These are phyloP conservation scores for Hypomecis atomaria DNA, from an alignment of 2,888 invertebrate genomes.

Conservation along the genomic window DNA sequence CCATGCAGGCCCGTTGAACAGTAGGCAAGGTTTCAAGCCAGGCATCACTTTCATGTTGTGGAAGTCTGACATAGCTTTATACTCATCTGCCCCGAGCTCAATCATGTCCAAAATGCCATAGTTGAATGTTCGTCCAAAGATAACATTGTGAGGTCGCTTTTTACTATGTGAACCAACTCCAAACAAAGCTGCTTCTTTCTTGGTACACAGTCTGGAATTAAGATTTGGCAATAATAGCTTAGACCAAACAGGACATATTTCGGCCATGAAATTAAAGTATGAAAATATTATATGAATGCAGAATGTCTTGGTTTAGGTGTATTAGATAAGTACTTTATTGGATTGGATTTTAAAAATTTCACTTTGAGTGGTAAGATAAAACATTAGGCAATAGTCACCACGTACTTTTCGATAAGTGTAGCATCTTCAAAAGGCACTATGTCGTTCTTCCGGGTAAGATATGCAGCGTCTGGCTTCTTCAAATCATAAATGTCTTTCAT, in stretches of 20 bases:
- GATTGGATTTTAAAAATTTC: too few species aligned
- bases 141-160: slow-evolving; percentile 96
- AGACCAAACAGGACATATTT: background rate
- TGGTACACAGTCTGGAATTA: slow-evolving; percentile 86
- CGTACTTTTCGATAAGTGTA: slow-evolving; percentile 90
- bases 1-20: slow-evolving; percentile 97
- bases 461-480: slow-evolving; percentile 93
- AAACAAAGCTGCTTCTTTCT: slow-evolving; percentile 95
- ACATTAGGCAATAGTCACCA: slow-evolving; percentile 24
- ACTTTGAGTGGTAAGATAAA: background rate
- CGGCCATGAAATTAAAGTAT: too few species aligned
- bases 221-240: too few species aligned
- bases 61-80: slow-evolving; percentile 91
- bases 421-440: slow-evolving; percentile 97
- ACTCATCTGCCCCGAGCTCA: slow-evolving; percentile 95
- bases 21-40: slow-evolving; percentile 95
- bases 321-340: too few species aligned
- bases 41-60: slow-evolving; percentile 90
- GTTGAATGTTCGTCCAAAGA: slow-evolving; percentile 95
- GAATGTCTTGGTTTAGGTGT: too few species aligned
- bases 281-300: too few species aligned
- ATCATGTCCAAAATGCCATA: slow-evolving; percentile 97
- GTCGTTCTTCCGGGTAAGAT: slow-evolving; percentile 92
- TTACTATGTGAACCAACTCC: slow-evolving; percentile 96
- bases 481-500: slow-evolving; percentile 94